phyloP scores from a whole-genome alignment of 1,140 invertebrate species.

The Drosophila orena region DNA sequence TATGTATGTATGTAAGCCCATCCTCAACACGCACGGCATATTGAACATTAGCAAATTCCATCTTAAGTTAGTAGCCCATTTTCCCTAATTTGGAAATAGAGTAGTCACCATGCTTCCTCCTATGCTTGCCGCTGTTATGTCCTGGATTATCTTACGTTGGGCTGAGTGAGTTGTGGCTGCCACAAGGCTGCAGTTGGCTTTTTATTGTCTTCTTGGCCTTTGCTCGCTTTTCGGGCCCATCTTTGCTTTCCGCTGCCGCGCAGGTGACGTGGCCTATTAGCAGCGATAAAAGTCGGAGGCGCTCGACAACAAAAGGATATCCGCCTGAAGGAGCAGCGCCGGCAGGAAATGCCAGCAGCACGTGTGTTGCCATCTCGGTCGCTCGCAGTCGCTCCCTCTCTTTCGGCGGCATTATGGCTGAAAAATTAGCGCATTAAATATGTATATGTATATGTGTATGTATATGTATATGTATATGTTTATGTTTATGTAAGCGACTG shows the following conservation, averaged over 20 bases:
- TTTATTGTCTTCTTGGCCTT: constrained; percentile 23
- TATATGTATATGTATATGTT: constrained; percentile 39
- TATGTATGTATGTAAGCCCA: too few species aligned
- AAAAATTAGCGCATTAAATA: constrained; percentile 77
- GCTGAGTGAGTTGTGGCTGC: constrained; percentile 32
- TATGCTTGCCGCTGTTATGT: constrained; percentile 10
- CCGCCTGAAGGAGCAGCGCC: constrained; percentile 49
- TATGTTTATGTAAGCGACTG: constrained; percentile 19
- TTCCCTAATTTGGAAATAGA: too few species aligned
- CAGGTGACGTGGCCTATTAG: constrained; percentile 61
- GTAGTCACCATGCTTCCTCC: background rate
- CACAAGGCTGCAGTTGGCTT: constrained; percentile 30
- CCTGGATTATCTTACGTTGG: constrained; percentile 22
- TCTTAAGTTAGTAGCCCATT: too few species aligned
- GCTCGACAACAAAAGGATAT: constrained; percentile 77
- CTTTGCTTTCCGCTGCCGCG: constrained; percentile 52
- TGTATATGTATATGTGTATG: constrained; percentile 16
- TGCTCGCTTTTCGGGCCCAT: constrained; percentile 37
- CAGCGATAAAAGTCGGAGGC: constrained; percentile 75
- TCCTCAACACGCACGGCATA: too few species aligned
- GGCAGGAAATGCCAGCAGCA: constrained; percentile 42
- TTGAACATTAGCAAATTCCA: too few species aligned
- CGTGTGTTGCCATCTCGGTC: constrained; percentile 10
- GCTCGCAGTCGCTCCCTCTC: background rate
- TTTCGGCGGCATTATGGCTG: constrained; percentile 52